Base-by-base conservation (phyloP, 2,113 vertebrate species). In the Passer domesticus region DNA sequence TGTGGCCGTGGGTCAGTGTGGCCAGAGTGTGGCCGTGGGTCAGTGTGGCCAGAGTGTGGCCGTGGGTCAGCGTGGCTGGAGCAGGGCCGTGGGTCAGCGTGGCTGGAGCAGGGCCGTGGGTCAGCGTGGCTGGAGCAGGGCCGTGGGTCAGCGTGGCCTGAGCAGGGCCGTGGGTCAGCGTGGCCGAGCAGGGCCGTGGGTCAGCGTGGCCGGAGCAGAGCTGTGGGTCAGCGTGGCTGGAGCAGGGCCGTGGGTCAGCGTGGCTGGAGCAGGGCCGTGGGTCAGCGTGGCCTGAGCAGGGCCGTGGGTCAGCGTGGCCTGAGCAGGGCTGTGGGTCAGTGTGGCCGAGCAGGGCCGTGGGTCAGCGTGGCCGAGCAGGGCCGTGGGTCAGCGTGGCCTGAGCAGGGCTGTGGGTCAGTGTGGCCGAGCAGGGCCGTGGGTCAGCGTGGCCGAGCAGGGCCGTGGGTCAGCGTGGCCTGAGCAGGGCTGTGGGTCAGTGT, bases 221-320 rank as follows among this genome's bases (percentile, higher is more conserved):
- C n/a, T n/a, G n/a, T n/a, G n/a, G n/a, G n/a, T n/a, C n/a, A n/a
- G n/a, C n/a, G n/a, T n/a, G n/a, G n/a, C n/a, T n/a, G n/a, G 31
- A 22, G 55, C 31, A 4, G 35, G 58, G 35, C 37, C 1, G 17
- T 13, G 59, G 59, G 59, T 28, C 37, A 62, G 47, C 8, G 1
- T 44, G 63, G 21, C 21, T 6, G 0, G 30, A 20, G 55, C 33
- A 6, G n/a, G n/a, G n/a, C 59, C 1, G 24, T 62, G 59, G 59
- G 25, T 13, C 37, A 28, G 7, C 0, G 1, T 39, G 35, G 20
- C 21, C 8, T 1, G 20, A 8, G 30, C 12, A 6, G 17, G 11
- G 44, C 64, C 2, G 7, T 25, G 66, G 46, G 53, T 21, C 53
- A 56, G 53, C 4, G 24, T 50, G 49, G 49, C 23, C 23, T n/a